Evolutionary conservation across 2,888 invertebrate genomes (phyloP), one percentile per base, ranked within the genome.

Genomic region (Steinernema carpocapsae): DNA sequence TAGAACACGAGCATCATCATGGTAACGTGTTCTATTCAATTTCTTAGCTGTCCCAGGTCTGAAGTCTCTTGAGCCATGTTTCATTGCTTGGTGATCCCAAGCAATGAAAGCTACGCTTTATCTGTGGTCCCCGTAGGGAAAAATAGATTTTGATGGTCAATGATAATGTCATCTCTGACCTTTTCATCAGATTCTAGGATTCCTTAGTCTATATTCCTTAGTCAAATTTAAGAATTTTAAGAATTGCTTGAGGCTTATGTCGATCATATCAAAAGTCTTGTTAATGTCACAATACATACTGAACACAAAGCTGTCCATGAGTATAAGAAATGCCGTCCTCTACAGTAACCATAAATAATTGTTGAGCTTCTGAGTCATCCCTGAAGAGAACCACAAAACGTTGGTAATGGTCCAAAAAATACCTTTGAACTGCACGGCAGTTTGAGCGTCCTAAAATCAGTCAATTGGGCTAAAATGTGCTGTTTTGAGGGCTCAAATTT

Each of bases 71-170:
- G 26, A 42, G 22, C 42, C 10, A 19, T 22, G 59, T 42, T 72
- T 24, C 59, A 51, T 6, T 43, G 56, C 43, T 71, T 73, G 37
- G 19, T 59, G 7, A 76, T 70, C 22, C 76, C 78, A 76, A 76
- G 14, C 75, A 37, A 37, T 78, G 75, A 0, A 52, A 74, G 78
- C 75, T 37, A 78, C 74, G 26, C 73, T 70, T 46, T 76, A 72
- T 26, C 45, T 12, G 42, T 74, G 26, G 1, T 70, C 71, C 29
- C 70, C 32, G 72, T 43, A 52, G 32, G 59, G n/a, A n/a, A n/a
- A n/a, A n/a, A n/a, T 48, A 14, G 72, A 71, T 59, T 75, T 74
- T 1, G 78, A 59, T 78, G 76, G 64, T 76, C 78, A n/a, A 78
- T 71, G 14, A 75, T 52, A n/a, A 76, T 74, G 52, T 77, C 72